Base-by-base conservation (phyloP, 2,888 invertebrate genomes). In the Leptura quadrifasciata region DNA sequence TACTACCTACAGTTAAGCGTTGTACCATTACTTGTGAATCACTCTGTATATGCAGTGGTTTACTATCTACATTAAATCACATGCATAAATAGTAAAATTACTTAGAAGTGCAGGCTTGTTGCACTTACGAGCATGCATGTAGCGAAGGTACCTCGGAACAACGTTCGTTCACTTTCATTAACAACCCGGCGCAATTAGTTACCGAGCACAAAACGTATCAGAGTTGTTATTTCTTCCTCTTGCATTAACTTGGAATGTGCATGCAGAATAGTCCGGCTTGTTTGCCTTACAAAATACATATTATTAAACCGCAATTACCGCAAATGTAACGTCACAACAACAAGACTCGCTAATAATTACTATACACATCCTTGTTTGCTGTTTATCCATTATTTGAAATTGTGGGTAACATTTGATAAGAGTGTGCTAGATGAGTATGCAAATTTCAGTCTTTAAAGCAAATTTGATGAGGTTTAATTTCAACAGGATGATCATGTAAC, bases 251-350 rank as follows among this genome's bases (percentile, higher is more conserved):
- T 60, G 24, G 61, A 27, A 61, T 61, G 21, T n/a, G 35, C 61
- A 31, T n/a, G 39, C 35, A 5, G 47, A 47, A 63, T 35, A 35
- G 39, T 39, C 27, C 27, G 8, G 63, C 63, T 17, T 39, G 61
- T 61, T 61, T 61, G 61, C 31, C 18, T 60, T 63, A 63, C 63
- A 63, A 21, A 63, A 39, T 39, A 39, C 27, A 35, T 31, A 18
- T 39, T 63, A 63, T 63, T 63, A 63, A 63, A 63, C 63, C 63
- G 63, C 63, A 63, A 18, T 63, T 39, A 15, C 63, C 63, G 17
- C 63, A 39, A 39, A 63, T 63, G 63, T 27, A 63, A 63, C 63
- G 21, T 63, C 63, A 20, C 63, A 63, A 20, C 63, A 63, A 63
- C 63, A 21, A 35, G 39, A 63, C 39, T 39, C 20, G 39, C 63